Percentiles rank a stretch among this genome's conserved stretches.
Evolutionary conservation across 2,888 invertebrate species (phyloP).

Genomic region (Eulithis prunata): DNA sequence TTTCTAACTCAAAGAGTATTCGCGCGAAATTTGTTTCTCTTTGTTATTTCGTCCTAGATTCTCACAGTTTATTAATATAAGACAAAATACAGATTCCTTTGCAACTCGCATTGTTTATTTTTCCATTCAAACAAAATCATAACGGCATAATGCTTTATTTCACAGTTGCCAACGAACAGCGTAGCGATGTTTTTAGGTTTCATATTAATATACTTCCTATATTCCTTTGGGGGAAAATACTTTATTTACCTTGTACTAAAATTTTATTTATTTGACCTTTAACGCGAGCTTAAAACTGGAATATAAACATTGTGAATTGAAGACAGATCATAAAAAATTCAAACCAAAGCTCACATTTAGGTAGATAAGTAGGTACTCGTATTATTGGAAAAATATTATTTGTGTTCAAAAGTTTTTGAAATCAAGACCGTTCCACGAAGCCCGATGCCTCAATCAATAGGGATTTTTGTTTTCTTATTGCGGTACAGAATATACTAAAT

Average conservation of each 20-base stretch:
- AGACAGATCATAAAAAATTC: no score
- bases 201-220: constrained; percentile 19
- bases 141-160: constrained; percentile 26
- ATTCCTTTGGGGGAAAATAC: constrained; percentile 12
- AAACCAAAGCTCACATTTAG: no score
- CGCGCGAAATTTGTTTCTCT: constrained; percentile 32
- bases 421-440: no score
- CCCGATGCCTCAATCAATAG: no score
- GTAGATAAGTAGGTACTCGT: no score
- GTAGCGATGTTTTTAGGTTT: constrained; percentile 26
- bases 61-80: constrained; percentile 24
- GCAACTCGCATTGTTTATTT: constrained; percentile 30
- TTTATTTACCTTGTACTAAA: not conserved
- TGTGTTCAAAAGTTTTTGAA: no score
- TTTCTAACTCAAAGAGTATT: constrained; percentile 39
- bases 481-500: no score
- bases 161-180: constrained; percentile 24
- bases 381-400: no score
- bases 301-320: no score
- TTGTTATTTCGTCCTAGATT: constrained; percentile 40
- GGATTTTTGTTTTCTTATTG: no score
- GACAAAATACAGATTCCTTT: constrained; percentile 30
- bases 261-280: no score
- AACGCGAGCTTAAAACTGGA: no score
- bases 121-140: constrained; percentile 33